Conservation (phyloP, 2,888 invertebrate genomes). For the Amorpha juglandis region DNA sequence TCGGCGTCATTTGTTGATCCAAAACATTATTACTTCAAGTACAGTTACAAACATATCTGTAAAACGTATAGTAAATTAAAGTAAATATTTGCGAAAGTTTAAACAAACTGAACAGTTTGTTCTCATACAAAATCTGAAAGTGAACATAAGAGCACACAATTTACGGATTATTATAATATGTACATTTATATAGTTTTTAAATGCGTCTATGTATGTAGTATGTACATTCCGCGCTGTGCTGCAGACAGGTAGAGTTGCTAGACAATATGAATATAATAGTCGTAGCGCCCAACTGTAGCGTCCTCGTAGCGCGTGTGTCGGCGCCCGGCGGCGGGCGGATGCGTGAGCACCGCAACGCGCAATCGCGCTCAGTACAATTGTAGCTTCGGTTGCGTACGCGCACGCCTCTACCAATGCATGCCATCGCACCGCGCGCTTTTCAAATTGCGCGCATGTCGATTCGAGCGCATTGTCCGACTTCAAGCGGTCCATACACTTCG, state of each 20-base stretch:
- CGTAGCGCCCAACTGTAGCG: conserved; percentile 75
- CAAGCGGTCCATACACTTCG: not conserved
- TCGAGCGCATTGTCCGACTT: not conserved
- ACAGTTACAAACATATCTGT: too few relatives aligned
- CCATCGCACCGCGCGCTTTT: conserved; percentile 43
- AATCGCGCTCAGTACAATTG: conserved; percentile 59
- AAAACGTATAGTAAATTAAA: too few relatives aligned
- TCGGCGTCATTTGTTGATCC: too few relatives aligned
- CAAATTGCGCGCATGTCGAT: conserved; percentile 42
- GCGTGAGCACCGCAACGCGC: conserved; percentile 33
- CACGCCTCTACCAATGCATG: conserved; percentile 44
- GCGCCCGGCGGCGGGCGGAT: conserved; percentile 45
- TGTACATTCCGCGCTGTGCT: too few relatives aligned
- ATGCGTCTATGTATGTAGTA: too few relatives aligned
- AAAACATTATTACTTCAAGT: too few relatives aligned
- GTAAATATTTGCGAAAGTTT: too few relatives aligned
- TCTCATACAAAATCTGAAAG: too few relatives aligned
- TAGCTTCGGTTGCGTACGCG: conserved; percentile 76
- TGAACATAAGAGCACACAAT: too few relatives aligned
- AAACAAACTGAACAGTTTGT: too few relatives aligned
- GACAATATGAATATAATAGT: conserved; percentile 46
- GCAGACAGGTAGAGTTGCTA: conserved; percentile 28
- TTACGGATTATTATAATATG: too few relatives aligned
- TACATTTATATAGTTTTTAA: too few relatives aligned
- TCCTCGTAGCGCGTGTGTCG: conserved; percentile 60